Conservation (phyloP, 2,113 vertebrate genomes). For the Asarcornis scutulata region DNA sequence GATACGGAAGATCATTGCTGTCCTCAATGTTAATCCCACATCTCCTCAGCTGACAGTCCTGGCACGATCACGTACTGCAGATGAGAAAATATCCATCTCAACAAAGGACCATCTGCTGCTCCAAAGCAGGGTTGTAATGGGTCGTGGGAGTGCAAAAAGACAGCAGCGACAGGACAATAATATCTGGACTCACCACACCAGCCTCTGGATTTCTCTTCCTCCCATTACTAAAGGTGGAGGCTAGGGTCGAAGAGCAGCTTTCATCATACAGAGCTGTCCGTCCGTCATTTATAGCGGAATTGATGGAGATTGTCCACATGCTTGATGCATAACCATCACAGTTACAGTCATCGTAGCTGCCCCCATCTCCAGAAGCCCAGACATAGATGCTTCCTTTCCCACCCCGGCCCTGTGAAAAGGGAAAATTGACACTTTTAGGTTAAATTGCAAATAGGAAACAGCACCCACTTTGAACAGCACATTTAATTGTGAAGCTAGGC, state of each 20-base stretch:
- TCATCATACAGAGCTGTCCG: conserved; percentile 96
- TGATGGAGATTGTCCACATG: conserved; percentile 99
- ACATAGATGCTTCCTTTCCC: conserved; percentile 99
- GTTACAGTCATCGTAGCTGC: conserved; percentile 98
- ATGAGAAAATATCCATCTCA: neutral
- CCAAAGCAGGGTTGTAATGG: neutral
- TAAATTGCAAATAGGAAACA: neutral
- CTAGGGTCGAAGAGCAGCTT: conserved; percentile 97
- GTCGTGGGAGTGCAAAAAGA: neutral
- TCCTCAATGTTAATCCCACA: neutral
- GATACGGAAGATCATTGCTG: neutral
- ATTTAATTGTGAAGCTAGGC: neutral
- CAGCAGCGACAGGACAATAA: neutral
- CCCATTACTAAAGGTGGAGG: conserved; percentile 98
- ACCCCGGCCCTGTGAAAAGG: conserved; percentile 84
- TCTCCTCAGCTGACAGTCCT: neutral
- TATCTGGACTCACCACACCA: conserved; percentile 87
- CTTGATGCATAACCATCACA: conserved; percentile 97
- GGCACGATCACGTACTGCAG: neutral
- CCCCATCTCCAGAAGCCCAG: conserved; percentile 97
- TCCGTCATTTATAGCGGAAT: conserved; percentile 97
- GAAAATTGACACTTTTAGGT: neutral
- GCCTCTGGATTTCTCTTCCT: conserved; percentile 97
- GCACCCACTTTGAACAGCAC: neutral
- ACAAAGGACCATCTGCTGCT: conserved; percentile 9